These are phyloP conservation scores for Perognathus longimembris DNA, from an alignment of 2,113 vertebrate genomes.

Conservation along the genomic window DNA sequence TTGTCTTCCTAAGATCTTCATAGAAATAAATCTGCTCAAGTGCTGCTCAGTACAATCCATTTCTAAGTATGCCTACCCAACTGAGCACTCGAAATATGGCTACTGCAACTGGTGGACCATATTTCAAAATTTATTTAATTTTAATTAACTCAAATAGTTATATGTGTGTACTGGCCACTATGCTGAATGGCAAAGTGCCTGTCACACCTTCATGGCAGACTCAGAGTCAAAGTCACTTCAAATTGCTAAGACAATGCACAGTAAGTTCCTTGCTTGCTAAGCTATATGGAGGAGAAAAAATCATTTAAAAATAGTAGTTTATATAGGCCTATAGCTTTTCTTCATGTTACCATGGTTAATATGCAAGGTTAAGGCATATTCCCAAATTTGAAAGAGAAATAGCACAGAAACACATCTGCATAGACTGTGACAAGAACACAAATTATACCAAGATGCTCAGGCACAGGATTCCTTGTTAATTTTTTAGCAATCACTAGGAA, in stretches of 20 bases:
- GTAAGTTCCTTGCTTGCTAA: neutral
- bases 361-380: neutral
- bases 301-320: neutral
- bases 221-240: constrained; percentile 23
- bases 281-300: neutral
- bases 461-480: constrained; percentile 12
- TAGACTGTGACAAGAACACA: neutral
- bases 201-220: neutral
- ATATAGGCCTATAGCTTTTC: constrained; percentile 14
- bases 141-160: constrained; percentile 36
- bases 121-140: constrained; percentile 31
- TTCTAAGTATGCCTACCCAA: neutral
- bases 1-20: neutral
- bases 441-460: neutral
- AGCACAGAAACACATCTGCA: neutral
- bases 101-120: neutral
- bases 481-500: neutral
- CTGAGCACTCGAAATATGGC: neutral
- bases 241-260: neutral
- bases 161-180: neutral
- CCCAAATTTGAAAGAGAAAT: constrained; percentile 35
- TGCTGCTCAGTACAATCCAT: neutral
- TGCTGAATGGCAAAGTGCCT: neutral
- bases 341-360: neutral
- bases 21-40: neutral